Conservation (phyloP, 2,797 vertebrate genomes). For the Harpagifer antarcticus region DNA sequence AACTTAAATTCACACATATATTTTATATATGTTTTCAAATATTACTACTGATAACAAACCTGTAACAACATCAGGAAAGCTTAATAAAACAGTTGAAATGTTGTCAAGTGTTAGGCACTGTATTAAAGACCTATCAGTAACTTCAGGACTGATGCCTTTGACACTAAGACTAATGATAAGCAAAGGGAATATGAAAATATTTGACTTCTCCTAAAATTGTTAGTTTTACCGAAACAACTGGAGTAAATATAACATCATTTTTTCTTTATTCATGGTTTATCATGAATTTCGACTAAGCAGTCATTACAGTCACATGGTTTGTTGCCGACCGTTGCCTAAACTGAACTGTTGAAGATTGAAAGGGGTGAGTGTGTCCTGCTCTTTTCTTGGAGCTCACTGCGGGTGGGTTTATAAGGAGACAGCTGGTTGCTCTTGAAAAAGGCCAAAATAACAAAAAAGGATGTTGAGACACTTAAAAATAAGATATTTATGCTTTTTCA, state of each 20-base stretch:
- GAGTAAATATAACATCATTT: background rate
- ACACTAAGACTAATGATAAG: background rate
- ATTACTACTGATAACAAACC: background rate
- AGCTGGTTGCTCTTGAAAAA: background rate
- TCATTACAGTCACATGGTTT: background rate
- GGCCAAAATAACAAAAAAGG: background rate
- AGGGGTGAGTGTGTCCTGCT: background rate
- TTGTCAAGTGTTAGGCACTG: background rate
- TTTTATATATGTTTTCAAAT: background rate
- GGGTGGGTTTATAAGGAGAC: background rate
- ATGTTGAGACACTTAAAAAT: background rate
- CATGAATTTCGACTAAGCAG: background rate
- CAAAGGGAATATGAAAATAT: background rate
- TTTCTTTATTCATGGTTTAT: no score
- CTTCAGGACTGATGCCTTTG: background rate
- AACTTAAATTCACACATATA: no score
- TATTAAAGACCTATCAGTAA: background rate
- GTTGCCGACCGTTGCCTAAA: background rate
- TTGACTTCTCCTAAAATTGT: background rate
- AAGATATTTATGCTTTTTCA: background rate
- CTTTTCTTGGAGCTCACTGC: slow-evolving; percentile 2
- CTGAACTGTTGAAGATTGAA: background rate
- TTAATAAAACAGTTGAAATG: background rate
- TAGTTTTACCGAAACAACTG: background rate
- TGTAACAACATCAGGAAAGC: background rate